Conservation (phyloP, 2,888 invertebrate genomes). For the Coenonympha glycerion region DNA sequence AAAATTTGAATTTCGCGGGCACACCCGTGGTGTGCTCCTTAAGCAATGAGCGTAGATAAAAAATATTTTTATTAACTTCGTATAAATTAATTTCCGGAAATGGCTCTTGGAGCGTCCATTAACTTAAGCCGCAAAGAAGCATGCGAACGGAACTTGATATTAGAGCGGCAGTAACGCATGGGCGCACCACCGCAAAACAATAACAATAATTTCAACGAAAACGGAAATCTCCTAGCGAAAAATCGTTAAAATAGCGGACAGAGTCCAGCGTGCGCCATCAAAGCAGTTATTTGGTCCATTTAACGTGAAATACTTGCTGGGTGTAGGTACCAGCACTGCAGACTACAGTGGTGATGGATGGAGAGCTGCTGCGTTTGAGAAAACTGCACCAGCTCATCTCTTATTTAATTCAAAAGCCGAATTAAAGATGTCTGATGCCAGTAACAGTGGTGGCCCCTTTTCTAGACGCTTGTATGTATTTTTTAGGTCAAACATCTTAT, state of each 20-base stretch:
- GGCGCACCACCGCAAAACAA: slow-evolving; percentile 40
- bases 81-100: slow-evolving; percentile 1
- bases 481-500: too few species aligned
- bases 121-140: slow-evolving; percentile 22
- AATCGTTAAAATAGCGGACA: slow-evolving; percentile 56
- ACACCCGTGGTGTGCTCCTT: too few species aligned
- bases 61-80: not conserved
- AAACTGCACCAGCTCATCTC: too few species aligned
- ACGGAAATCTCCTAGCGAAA: slow-evolving; percentile 58
- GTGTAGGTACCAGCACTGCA: slow-evolving; percentile 31
- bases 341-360: slow-evolving; percentile 2
- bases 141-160: slow-evolving; percentile 27
- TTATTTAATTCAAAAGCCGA: too few species aligned
- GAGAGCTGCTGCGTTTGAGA: not conserved
- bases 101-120: slow-evolving; percentile 10
- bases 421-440: too few species aligned
- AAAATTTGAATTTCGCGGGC: too few species aligned
- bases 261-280: slow-evolving; percentile 51
- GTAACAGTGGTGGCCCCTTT: too few species aligned
- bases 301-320: slow-evolving; percentile 67
- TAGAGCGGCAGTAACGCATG: slow-evolving; percentile 31
- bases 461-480: too few species aligned
- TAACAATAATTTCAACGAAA: slow-evolving; percentile 61
- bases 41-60: not conserved
- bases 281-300: slow-evolving; percentile 67